Conservation (phyloP, 2,113 vertebrate genomes). For the Gymnobelideus leadbeateri region DNA sequence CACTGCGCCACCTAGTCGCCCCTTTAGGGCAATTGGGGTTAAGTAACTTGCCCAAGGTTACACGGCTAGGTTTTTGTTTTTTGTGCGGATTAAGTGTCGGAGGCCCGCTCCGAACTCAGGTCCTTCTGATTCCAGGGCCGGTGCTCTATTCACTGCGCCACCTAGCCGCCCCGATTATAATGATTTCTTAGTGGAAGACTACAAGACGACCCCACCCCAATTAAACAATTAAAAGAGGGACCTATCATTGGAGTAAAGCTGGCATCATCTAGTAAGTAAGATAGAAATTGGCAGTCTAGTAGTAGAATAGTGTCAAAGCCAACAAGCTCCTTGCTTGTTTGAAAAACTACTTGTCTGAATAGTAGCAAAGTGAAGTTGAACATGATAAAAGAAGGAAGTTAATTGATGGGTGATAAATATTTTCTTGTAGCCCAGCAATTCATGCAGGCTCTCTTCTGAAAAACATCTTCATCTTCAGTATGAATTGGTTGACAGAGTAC, state of each 20-base stretch:
- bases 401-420: background rate
- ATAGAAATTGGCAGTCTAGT: background rate
- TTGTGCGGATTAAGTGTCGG: too few species aligned
- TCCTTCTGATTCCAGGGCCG: too few species aligned
- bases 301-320: background rate
- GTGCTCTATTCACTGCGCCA: too few species aligned
- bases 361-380: background rate
- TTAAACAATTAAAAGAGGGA: background rate
- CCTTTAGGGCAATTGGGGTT: too few species aligned
- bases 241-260: background rate
- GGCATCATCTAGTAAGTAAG: background rate
- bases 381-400: background rate
- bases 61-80: too few species aligned
- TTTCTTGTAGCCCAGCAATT: background rate
- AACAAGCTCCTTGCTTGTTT: background rate
- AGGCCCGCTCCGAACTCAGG: too few species aligned
- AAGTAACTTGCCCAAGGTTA: too few species aligned
- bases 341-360: background rate
- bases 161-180: too few species aligned
- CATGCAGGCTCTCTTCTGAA: background rate
- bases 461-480: background rate
- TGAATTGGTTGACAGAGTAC: background rate
- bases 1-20: too few species aligned
- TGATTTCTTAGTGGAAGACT: background rate
- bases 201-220: background rate